Evolutionary conservation across 2,113 vertebrate species (phyloP), one percentile per base, ranked within the genome.

Genomic region (Naja naja): DNA sequence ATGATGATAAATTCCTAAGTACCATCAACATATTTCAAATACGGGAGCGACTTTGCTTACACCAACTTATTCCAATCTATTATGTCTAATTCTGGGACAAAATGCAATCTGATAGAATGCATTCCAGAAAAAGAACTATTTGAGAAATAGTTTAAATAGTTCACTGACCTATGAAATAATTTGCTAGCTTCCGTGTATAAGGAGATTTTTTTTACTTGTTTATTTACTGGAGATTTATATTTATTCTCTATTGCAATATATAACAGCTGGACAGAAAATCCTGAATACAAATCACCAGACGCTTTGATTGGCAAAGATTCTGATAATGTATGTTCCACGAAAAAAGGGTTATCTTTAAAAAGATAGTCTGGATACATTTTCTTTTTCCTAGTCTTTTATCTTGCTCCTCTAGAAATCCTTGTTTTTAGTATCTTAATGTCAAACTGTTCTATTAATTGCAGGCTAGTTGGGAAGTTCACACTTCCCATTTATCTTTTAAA

Each of bases 391-490:
- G 12, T 16, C 22, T 87, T 53, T 92, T 43, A 53, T 22, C 52
- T 90, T 89, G 64, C 49, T 94, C 49, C 56, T 94, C 30, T 54
- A 55, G n/a, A 69, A 74, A 58, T 90, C 56, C 56, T 39, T 14
- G 20, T 56, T 85, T 90, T 14, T 43, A 53, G 89, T 89, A 22
- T 30, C 47, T 88, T 91, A 88, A 43, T 43, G 69, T 90, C 58
- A 53, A 74, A 22, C 55, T 87, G 3, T 86, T 90, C 22, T 90
- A 56, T 94, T 91, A 43, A 90, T 90, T 58, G 81, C 52, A 23
- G 91, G 55, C 92, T 90, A 11, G 43, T 92, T 45, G 52, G 49
- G 89, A 87, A 81, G 20, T 94, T 89, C 12, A 54, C 55, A 90
- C 52, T 43, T 86, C 94, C 9, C 12, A 58, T 23, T 6, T 91